These are phyloP conservation scores for Herpailurus yagouaroundi DNA, from an alignment of 2,113 vertebrate genomes.

Conservation along the genomic window DNA sequence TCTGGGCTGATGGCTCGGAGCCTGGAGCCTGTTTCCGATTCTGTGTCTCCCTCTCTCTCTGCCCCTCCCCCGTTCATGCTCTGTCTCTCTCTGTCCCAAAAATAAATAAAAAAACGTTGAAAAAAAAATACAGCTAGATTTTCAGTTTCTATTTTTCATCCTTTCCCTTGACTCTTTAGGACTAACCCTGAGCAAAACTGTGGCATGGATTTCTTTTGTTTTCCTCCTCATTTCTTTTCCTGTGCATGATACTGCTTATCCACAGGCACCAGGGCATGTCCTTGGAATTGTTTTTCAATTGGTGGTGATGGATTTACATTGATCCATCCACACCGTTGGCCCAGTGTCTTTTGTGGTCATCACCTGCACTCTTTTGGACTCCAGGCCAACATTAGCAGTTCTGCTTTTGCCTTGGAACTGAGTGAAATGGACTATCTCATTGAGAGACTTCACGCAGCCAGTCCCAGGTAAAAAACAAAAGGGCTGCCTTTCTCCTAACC, in stretches of 20 bases:
- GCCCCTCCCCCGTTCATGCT: too few species aligned
- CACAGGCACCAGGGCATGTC: neutral
- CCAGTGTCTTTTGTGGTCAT: neutral
- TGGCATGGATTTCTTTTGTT: neutral
- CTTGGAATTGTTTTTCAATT: neutral
- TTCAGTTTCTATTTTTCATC: slow-evolving; percentile 18
- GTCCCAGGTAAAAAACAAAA: neutral
- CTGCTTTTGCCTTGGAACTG: neutral
- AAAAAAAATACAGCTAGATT: neutral
- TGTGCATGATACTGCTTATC: neutral
- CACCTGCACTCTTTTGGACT: neutral
- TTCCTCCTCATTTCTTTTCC: neutral
- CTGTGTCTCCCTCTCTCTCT: too few species aligned
- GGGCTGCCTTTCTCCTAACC: neutral
- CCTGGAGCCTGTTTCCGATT: too few species aligned
- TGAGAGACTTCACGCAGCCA: neutral
- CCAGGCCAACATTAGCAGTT: neutral
- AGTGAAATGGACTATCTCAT: neutral
- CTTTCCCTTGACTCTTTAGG: neutral
- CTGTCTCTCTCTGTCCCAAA: too few species aligned
- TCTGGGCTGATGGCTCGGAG: too few species aligned
- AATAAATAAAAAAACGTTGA: too few species aligned
- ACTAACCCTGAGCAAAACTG: neutral
- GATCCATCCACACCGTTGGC: neutral
- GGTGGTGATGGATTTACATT: neutral